phyloP scores from a whole-genome alignment of 2,888 invertebrate species.

The Drosophila cyrtoloma region DNA sequence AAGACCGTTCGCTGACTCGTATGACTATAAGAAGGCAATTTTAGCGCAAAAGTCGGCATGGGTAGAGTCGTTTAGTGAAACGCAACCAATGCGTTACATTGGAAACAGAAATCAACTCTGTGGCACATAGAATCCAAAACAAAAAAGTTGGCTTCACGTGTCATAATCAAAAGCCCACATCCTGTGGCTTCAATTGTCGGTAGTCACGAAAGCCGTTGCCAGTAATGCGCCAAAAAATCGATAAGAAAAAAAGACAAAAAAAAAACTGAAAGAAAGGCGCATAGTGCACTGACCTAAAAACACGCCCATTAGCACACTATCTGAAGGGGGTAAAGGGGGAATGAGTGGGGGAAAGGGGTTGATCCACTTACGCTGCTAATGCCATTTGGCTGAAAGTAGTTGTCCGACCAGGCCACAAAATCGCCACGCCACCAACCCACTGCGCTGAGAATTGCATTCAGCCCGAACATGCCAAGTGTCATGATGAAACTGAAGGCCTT shows the following conservation, averaged over 20 bases:
- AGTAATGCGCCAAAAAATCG: slow-evolving; percentile 60
- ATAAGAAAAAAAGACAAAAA: slow-evolving; percentile 40
- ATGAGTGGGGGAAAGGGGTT: not conserved
- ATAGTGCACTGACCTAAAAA: slow-evolving; percentile 78
- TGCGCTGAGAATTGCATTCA: slow-evolving; percentile 83
- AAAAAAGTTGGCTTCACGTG: slow-evolving; percentile 51
- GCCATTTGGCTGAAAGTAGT: slow-evolving; percentile 83
- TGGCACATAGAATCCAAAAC: slow-evolving; percentile 15
- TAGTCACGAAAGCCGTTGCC: slow-evolving; percentile 65
- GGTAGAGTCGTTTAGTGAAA: not conserved
- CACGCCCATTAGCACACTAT: slow-evolving; percentile 37
- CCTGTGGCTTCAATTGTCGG: slow-evolving; percentile 67
- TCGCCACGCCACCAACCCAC: slow-evolving; percentile 84
- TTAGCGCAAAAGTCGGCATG: not conserved
- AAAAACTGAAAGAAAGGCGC: slow-evolving; percentile 30
- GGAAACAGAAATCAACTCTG: not conserved
- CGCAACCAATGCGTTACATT: not conserved
- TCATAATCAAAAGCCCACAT: slow-evolving; percentile 79
- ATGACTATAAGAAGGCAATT: not conserved
- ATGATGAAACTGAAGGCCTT: slow-evolving; percentile 84
- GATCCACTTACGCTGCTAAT: slow-evolving; percentile 82
- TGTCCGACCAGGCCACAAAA: slow-evolving; percentile 82
- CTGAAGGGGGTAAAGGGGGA: not conserved
- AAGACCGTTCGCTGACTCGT: not conserved
- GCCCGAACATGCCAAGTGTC: slow-evolving; percentile 84